Percentiles rank a stretch among this genome's conserved stretches.
Evolutionary conservation across 2,888 invertebrate genomes (phyloP).

Genomic region (Drosophila paramelanica): DNA sequence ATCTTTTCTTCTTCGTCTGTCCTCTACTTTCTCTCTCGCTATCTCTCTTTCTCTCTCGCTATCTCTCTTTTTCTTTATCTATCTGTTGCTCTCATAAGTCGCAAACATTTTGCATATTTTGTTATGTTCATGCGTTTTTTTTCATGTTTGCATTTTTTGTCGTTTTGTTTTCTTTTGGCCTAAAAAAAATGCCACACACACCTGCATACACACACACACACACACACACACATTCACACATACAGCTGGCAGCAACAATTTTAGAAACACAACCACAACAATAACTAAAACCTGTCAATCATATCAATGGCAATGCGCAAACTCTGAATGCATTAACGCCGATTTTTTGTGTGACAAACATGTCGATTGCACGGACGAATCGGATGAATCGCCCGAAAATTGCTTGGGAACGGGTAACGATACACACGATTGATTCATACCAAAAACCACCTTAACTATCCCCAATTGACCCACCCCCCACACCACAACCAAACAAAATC

Average conservation of each 20-base stretch:
- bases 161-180: constrained; percentile 25
- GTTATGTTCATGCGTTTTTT: constrained; percentile 31
- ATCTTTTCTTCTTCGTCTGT: background rate
- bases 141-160: constrained; percentile 41
- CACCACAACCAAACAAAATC: background rate
- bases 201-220: constrained; percentile 14
- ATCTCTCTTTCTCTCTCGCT: constrained; percentile 1
- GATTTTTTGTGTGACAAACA: constrained; percentile 87
- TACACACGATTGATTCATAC: constrained; percentile 29
- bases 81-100: constrained; percentile 11
- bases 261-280: constrained; percentile 37
- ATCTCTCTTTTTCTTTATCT: background rate
- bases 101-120: constrained; percentile 17
- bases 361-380: constrained; percentile 87
- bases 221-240: constrained; percentile 6
- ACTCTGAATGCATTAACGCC: constrained; percentile 87
- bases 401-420: constrained; percentile 81
- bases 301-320: constrained; percentile 88
- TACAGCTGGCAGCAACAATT: constrained; percentile 40
- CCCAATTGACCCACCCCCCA: background rate
- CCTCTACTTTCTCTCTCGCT: background rate
- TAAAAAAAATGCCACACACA: constrained; percentile 29
- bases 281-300: constrained; percentile 60
- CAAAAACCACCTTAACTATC: background rate
- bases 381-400: constrained; percentile 86